Conservation (phyloP, 1,140 invertebrate genomes). For the Drosophila simulans region DNA sequence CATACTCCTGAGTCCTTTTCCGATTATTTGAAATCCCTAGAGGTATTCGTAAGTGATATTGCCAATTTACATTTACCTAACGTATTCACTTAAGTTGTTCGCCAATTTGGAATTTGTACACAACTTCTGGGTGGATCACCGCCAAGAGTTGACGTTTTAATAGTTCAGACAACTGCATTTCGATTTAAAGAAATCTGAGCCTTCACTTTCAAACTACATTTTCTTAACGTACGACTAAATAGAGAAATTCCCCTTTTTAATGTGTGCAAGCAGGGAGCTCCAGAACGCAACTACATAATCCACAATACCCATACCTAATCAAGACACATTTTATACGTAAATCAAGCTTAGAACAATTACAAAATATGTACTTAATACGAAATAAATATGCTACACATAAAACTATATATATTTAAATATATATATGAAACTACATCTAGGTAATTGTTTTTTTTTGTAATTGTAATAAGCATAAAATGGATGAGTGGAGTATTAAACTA, state of each 20-base stretch:
- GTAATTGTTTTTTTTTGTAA: constrained; percentile 74
- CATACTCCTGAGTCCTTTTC: background rate
- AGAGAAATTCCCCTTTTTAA: constrained; percentile 32
- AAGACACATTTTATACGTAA: constrained; percentile 75
- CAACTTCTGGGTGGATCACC: no score
- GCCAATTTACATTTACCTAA: background rate
- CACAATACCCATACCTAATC: constrained; percentile 37
- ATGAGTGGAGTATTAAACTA: constrained; percentile 47
- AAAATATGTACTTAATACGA: constrained; percentile 60
- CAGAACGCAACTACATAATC: constrained; percentile 34
- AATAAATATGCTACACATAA: constrained; percentile 47
- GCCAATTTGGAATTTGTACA: no score
- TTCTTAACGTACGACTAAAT: constrained; percentile 33
- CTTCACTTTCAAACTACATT: constrained; percentile 10
- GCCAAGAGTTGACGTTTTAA: background rate
- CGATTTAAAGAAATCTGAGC: no score
- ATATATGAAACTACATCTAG: constrained; percentile 29
- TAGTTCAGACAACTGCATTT: background rate
- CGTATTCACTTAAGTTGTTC: no score
- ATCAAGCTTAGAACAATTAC: constrained; percentile 68
- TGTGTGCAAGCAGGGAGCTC: constrained; percentile 29
- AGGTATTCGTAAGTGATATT: background rate
- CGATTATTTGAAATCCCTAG: background rate
- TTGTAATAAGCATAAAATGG: constrained; percentile 50
- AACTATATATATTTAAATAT: constrained; percentile 36